Conservation (phyloP, 1,140 invertebrate genomes). For the Drosophila lini region DNA sequence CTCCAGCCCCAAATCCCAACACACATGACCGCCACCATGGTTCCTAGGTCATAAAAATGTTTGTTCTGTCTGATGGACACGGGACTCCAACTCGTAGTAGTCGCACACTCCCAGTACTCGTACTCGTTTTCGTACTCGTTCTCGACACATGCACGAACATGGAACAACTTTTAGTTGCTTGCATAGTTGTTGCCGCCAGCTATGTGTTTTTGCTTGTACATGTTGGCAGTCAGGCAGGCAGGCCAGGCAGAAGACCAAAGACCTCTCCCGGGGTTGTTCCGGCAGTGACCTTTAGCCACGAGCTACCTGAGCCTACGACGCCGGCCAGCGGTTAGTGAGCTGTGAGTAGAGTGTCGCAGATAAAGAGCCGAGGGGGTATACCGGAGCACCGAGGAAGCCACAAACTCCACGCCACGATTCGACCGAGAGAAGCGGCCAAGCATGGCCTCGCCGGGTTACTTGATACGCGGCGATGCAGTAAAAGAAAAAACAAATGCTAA, state of each 20-base stretch:
- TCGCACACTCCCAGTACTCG: background rate
- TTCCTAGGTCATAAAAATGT: conserved; percentile 24
- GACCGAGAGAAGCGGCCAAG: conserved; percentile 12
- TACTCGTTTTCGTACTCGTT: background rate
- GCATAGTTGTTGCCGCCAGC: conserved; percentile 42
- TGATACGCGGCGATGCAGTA: conserved; percentile 11
- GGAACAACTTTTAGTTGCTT: conserved; percentile 26
- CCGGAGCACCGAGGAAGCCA: conserved; percentile 6
- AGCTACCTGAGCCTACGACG: conserved; percentile 43
- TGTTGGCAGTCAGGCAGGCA: background rate
- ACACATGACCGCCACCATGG: conserved; percentile 20
- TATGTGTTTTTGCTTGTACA: conserved; percentile 26
- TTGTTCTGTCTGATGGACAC: conserved; percentile 22
- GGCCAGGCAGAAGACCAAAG: background rate
- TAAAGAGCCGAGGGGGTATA: background rate
- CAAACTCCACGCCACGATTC: conserved; percentile 16
- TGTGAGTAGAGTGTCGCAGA: conserved; percentile 1
- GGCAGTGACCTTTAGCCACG: conserved; percentile 41
- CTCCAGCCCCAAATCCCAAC: conserved; percentile 8
- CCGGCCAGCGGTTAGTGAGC: conserved; percentile 4
- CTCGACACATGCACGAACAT: conserved; percentile 10
- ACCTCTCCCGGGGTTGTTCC: conserved; percentile 17
- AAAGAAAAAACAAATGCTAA: background rate
- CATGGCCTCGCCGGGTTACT: conserved; percentile 7
- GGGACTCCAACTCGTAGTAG: conserved; percentile 1